Evolutionary conservation across 1,140 invertebrate genomes (phyloP).

Genomic region (Drosophila equinoxialis): DNA sequence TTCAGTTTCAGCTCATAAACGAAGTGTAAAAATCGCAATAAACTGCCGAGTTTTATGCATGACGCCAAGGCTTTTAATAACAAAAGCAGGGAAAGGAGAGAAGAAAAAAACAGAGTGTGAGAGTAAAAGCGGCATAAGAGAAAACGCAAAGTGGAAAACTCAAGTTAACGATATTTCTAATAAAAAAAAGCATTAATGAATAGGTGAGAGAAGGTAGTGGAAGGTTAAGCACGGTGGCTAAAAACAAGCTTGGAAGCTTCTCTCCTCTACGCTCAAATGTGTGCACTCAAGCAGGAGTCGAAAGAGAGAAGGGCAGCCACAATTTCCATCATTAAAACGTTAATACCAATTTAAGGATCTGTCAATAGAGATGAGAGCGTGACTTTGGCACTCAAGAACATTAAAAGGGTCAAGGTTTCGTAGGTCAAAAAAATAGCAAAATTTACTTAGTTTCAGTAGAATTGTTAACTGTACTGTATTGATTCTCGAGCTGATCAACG

Average conservation of each 20-base stretch:
- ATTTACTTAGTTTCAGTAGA: neutral
- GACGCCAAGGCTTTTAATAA: slow-evolving; percentile 67
- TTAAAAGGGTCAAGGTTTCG: too few species aligned
- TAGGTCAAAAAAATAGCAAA: too few species aligned
- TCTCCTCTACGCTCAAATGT: slow-evolving; percentile 32
- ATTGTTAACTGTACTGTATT: neutral
- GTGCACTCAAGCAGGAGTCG: slow-evolving; percentile 42
- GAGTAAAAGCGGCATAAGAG: neutral
- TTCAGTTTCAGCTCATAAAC: slow-evolving; percentile 45
- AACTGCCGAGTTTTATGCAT: slow-evolving; percentile 69
- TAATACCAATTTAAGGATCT: slow-evolving; percentile 76
- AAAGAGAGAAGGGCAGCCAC: neutral
- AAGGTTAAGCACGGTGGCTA: neutral
- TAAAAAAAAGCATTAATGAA: slow-evolving; percentile 76
- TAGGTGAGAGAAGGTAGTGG: slow-evolving; percentile 16
- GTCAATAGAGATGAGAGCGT: slow-evolving; percentile 40
- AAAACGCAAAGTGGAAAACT: slow-evolving; percentile 58
- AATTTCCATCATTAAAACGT: slow-evolving; percentile 72
- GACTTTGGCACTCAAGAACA: neutral
- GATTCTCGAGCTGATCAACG: too few species aligned
- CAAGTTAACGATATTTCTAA: slow-evolving; percentile 68
- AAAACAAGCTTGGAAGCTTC: slow-evolving; percentile 1
- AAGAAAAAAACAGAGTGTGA: slow-evolving; percentile 23
- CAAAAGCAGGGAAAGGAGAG: slow-evolving; percentile 19
- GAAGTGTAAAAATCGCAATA: slow-evolving; percentile 64